A percentile compares a stretch with the other conserved stretches of the same genome.
phyloP scores from a whole-genome alignment of 64 coral and sea anemone species.

The Porites australiensis region DNA sequence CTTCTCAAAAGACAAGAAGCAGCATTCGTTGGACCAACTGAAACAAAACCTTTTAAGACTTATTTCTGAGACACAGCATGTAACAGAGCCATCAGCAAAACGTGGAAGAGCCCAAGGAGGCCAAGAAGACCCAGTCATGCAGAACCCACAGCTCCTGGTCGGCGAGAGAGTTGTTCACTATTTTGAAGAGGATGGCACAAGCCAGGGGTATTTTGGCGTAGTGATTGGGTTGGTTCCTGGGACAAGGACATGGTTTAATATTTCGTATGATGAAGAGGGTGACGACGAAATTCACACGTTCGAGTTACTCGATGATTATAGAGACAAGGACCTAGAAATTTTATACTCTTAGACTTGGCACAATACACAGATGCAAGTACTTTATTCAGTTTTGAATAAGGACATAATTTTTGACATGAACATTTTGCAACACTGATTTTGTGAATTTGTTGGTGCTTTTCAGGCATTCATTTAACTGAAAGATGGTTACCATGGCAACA shows the following conservation, averaged over 20 bases:
- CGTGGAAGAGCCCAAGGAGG: background rate
- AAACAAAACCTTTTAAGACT: conserved; percentile 48
- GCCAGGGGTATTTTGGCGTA: background rate
- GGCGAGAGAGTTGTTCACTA: conserved; percentile 5
- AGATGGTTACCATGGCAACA: too few relatives aligned
- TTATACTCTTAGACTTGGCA: background rate
- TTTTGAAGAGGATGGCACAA: background rate
- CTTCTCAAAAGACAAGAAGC: conserved; percentile 47
- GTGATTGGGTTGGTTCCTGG: background rate
- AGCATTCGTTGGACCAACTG: conserved; percentile 53
- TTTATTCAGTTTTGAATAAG: too few relatives aligned
- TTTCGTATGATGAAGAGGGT: background rate
- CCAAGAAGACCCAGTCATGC: background rate
- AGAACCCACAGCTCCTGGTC: conserved; percentile 15
- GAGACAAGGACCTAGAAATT: background rate
- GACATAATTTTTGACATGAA: too few relatives aligned
- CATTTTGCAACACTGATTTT: too few relatives aligned
- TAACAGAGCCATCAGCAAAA: conserved; percentile 24
- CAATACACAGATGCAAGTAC: too few relatives aligned
- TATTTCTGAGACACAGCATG: conserved; percentile 35
- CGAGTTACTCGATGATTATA: background rate
- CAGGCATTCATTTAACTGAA: too few relatives aligned
- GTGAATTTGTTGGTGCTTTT: too few relatives aligned
- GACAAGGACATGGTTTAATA: background rate
- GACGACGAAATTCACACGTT: background rate